Evolutionary conservation across 1,140 invertebrate species (phyloP).

Genomic region (Anastrepha obliqua): DNA sequence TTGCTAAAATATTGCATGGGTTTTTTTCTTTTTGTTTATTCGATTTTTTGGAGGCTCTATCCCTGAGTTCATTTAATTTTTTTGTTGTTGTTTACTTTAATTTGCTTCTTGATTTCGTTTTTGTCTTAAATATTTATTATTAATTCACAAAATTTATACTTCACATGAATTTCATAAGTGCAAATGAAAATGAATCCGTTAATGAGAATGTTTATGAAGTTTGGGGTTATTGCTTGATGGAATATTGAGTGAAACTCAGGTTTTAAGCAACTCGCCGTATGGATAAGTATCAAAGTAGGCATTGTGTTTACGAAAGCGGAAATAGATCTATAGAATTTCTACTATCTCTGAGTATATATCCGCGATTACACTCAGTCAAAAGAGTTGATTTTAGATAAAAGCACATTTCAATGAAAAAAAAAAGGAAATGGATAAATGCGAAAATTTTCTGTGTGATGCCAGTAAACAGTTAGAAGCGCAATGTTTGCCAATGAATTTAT

Average conservation of each 20-base stretch:
- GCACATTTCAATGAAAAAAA: too few species aligned
- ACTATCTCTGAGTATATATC: background rate
- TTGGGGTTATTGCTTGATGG: background rate
- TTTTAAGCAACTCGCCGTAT: constrained; percentile 16
- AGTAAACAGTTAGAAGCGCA: too few species aligned
- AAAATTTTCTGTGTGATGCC: too few species aligned
- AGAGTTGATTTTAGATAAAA: too few species aligned
- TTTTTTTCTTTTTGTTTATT: constrained; percentile 60
- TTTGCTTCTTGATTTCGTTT: constrained; percentile 56
- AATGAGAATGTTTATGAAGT: constrained; percentile 5
- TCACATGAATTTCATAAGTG: background rate
- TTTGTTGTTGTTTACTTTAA: constrained; percentile 56
- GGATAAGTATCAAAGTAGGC: background rate
- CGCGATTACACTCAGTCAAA: background rate
- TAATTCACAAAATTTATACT: background rate
- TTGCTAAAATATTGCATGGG: constrained; percentile 58
- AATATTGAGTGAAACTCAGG: constrained; percentile 28
- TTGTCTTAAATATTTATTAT: constrained; percentile 35
- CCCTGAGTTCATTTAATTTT: constrained; percentile 54
- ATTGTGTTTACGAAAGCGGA: background rate
- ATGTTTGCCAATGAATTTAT: too few species aligned
- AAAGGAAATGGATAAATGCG: too few species aligned
- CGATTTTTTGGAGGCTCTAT: constrained; percentile 62
- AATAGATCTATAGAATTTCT: too few species aligned
- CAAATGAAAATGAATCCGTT: constrained; percentile 24